Percentiles rank a stretch among this genome's conserved stretches.
Conservation (phyloP, 2,113 vertebrate species). For the Pongo abelii region DNA sequence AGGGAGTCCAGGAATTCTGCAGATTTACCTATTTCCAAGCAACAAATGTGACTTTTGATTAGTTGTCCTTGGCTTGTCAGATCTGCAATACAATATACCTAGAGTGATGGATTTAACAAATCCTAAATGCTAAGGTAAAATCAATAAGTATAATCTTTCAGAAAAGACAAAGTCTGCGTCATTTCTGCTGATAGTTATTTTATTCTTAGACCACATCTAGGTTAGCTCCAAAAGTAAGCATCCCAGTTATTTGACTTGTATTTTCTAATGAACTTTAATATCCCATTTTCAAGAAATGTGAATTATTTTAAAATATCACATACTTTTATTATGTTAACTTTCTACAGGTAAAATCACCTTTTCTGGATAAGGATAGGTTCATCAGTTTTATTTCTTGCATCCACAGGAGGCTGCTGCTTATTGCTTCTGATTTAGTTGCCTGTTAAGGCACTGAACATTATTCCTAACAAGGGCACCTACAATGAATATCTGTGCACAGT, state of each 20-base stretch:
- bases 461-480: not conserved
- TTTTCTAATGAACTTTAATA: not conserved
- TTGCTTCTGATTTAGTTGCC: not conserved
- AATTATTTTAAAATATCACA: not conserved
- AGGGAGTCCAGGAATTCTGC: not conserved
- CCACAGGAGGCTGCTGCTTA: not conserved
- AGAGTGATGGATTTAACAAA: not conserved
- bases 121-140: not conserved
- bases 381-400: not conserved
- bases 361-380: not conserved
- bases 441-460: not conserved
- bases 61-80: not conserved
- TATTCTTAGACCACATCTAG: not conserved
- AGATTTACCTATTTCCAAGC: not conserved
- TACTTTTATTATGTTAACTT: not conserved
- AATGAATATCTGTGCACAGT: not conserved
- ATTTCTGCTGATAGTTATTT: not conserved
- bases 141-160: not conserved
- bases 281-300: not conserved
- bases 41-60: not conserved
- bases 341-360: not conserved
- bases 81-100: not conserved
- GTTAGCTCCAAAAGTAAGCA: not conserved
- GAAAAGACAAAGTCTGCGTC: not conserved
- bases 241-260: not conserved